phyloP scores from a whole-genome alignment of 1,140 invertebrate genomes.

The Spodoptera frugiperda region DNA sequence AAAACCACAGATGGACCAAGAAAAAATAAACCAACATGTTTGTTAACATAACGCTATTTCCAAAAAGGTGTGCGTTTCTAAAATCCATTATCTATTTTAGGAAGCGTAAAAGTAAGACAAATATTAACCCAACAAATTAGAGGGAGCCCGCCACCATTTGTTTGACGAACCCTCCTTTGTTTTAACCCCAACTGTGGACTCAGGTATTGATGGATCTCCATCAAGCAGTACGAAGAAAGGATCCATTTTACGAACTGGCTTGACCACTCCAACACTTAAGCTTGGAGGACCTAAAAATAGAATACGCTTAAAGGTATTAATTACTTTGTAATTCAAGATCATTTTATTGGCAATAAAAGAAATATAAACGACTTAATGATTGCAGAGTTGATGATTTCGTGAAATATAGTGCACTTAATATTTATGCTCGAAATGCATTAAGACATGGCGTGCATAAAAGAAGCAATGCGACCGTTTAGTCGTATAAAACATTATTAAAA shows the following conservation, averaged over 20 bases:
- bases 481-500: too few relatives aligned
- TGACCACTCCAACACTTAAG: constrained; percentile 10
- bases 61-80: constrained; percentile 14
- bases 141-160: constrained; percentile 32
- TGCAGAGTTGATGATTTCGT: background rate
- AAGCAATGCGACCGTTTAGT: too few relatives aligned
- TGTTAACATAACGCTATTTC: background rate
- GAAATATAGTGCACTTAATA: background rate
- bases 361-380: constrained; percentile 1
- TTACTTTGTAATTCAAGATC: constrained; percentile 26
- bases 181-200: constrained; percentile 31
- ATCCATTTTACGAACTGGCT: constrained; percentile 16
- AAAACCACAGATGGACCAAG: background rate
- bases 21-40: background rate
- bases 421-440: constrained; percentile 2
- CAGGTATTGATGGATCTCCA: constrained; percentile 23
- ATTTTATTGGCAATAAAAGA: constrained; percentile 33
- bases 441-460: too few relatives aligned
- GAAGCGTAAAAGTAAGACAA: constrained; percentile 34
- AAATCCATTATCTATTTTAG: constrained; percentile 45
- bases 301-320: constrained; percentile 14
- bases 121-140: constrained; percentile 49
- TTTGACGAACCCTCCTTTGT: constrained; percentile 37
- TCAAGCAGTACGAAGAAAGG: background rate
- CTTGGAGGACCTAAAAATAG: constrained; percentile 13